phyloP scores from a whole-genome alignment of 2,113 vertebrate genomes.

The Castor canadensis region DNA sequence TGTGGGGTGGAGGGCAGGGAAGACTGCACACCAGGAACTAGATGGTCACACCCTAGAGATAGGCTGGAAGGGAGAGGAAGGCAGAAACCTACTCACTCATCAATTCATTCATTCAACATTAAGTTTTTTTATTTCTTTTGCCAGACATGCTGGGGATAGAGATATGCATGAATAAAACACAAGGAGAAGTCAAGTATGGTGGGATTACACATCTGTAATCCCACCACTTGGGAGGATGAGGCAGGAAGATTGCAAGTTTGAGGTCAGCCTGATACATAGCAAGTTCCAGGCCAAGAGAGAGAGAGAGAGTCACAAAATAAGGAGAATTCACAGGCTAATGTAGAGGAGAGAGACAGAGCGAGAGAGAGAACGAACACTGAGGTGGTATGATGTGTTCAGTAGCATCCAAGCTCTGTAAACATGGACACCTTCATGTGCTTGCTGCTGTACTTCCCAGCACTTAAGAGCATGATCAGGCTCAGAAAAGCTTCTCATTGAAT shows the following conservation, averaged over 20 bases:
- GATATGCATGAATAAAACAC: background rate
- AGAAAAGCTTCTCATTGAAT: background rate
- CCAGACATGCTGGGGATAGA: background rate
- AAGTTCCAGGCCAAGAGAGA: no score
- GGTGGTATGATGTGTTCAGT: background rate
- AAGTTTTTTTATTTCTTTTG: conserved; percentile 16
- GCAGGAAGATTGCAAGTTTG: no score
- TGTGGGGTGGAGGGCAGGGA: background rate
- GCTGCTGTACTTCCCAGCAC: background rate
- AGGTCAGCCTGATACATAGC: no score
- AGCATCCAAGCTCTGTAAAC: background rate
- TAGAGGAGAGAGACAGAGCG: background rate
- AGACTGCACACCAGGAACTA: no score
- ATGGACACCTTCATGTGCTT: background rate
- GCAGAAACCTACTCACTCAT: background rate
- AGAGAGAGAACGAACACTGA: background rate
- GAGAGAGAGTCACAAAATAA: no score
- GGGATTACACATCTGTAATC: no score
- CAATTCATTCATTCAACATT: background rate
- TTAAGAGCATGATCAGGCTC: background rate
- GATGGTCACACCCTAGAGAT: no score
- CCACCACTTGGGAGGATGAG: no score
- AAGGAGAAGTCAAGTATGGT: background rate
- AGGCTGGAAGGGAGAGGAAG: background rate
- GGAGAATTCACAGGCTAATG: background rate